Conservation (phyloP, 2,797 vertebrate genomes). For the Nothura maculosa region DNA sequence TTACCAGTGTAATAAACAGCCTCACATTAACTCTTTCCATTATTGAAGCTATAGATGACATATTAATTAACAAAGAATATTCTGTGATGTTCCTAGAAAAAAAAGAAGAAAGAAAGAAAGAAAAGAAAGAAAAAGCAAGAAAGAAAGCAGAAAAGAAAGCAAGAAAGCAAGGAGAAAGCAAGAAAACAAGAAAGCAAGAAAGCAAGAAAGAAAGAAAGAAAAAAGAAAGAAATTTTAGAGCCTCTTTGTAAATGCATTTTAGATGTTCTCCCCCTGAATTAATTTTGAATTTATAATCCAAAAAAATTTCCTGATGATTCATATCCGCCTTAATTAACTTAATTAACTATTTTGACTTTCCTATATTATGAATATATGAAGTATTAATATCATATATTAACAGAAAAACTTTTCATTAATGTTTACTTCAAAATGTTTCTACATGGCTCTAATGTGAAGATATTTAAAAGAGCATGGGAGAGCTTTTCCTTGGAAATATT, state of each 20-base stretch:
- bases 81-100: not conserved
- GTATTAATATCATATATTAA: not conserved
- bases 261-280: not conserved
- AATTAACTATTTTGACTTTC: not conserved
- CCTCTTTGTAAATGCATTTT: not conserved
- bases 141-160: too few species aligned
- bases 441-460: not conserved
- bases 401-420: not conserved
- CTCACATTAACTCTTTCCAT: not conserved
- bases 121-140: too few species aligned
- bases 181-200: too few species aligned
- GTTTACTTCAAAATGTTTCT: not conserved
- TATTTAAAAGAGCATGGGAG: not conserved
- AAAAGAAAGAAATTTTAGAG: not conserved
- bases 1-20: not conserved
- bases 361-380: too few species aligned
- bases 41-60: not conserved
- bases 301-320: not conserved
- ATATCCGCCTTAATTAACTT: not conserved
- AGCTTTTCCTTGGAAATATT: not conserved
- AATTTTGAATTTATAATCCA: not conserved
- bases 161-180: too few species aligned
- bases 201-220: too few species aligned
- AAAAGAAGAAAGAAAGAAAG: not conserved
- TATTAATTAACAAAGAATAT: not conserved